A percentile compares a stretch with the other conserved stretches of the same genome.
Evolutionary conservation across 2,888 invertebrate species (phyloP).

Genomic region (Torymus texanus): DNA sequence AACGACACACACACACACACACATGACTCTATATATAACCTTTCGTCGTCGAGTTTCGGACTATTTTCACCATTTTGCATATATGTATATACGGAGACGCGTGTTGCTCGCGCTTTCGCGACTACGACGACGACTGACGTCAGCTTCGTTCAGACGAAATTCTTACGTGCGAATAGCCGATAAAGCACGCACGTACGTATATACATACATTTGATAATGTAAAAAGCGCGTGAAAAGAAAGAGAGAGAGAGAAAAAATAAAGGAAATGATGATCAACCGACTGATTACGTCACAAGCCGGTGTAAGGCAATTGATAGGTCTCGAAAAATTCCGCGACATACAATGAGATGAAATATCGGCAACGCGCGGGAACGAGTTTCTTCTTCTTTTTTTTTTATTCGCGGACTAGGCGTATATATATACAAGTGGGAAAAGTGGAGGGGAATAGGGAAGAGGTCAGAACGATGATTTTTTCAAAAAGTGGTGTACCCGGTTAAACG

Average conservation of each 20-base stretch:
- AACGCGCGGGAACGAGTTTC: background rate
- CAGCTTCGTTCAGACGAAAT: too few relatives aligned
- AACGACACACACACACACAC: background rate
- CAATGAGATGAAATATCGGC: too few relatives aligned
- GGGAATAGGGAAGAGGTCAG: too few relatives aligned
- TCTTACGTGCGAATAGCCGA: too few relatives aligned
- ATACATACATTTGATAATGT: background rate
- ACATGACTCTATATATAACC: slow-evolving; percentile 60
- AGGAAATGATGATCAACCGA: slow-evolving; percentile 16
- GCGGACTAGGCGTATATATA: background rate
- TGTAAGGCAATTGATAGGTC: slow-evolving; percentile 9
- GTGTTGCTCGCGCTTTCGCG: too few relatives aligned
- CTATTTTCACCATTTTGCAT: slow-evolving; percentile 70
- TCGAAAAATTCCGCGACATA: slow-evolving; percentile 4
- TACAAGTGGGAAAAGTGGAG: too few relatives aligned
- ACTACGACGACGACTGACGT: too few relatives aligned
- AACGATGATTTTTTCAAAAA: too few relatives aligned
- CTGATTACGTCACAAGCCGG: background rate
- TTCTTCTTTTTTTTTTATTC: slow-evolving; percentile 7
- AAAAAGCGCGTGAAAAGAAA: background rate
- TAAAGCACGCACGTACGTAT: too few relatives aligned
- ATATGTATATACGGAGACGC: slow-evolving; percentile 16
- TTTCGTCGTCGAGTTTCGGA: slow-evolving; percentile 56
- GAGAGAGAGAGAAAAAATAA: background rate
- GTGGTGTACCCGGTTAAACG: too few relatives aligned